Percentiles rank a stretch among this genome's conserved stretches.
phyloP scores from a whole-genome alignment of 2,888 invertebrate species.

The Diogma glabrata region DNA sequence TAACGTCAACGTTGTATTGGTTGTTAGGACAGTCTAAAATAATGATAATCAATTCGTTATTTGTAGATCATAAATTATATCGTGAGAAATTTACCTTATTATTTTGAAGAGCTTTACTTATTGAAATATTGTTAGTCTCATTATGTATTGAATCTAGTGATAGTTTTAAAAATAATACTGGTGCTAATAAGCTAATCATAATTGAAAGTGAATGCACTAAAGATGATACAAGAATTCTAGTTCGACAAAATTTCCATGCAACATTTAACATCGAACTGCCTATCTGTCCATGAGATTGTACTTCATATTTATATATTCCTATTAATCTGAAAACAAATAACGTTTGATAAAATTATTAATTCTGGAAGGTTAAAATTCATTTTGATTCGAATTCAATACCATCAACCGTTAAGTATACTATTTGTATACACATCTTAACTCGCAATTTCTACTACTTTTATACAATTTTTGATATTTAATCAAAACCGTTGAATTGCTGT shows the following conservation, averaged over 20 bases:
- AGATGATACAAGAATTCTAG: constrained; percentile 14
- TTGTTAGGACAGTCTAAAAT: no score
- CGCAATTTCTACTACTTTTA: no score
- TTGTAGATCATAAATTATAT: background rate
- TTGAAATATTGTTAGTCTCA: background rate
- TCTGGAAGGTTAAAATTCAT: no score
- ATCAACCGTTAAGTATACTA: no score
- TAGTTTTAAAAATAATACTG: constrained; percentile 10
- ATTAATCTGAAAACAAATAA: constrained; percentile 9
- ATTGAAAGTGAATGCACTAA: constrained; percentile 13
- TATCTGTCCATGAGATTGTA: constrained; percentile 12
- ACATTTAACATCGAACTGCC: constrained; percentile 15
- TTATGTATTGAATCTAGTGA: constrained; percentile 7
- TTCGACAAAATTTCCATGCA: constrained; percentile 16
- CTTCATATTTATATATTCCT: constrained; percentile 16
- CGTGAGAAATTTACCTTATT: background rate
- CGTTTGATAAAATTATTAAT: background rate
- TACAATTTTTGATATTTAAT: no score
- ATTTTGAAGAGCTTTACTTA: background rate
- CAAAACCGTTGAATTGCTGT: no score
- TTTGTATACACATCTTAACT: no score
- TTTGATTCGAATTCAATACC: no score
- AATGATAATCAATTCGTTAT: no score
- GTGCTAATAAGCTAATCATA: constrained; percentile 9
- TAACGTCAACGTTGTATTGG: background rate